A percentile compares a stretch with the other conserved stretches of the same genome.
Conservation (phyloP, 2,888 invertebrate species). For the Caenorhabditis becei region DNA sequence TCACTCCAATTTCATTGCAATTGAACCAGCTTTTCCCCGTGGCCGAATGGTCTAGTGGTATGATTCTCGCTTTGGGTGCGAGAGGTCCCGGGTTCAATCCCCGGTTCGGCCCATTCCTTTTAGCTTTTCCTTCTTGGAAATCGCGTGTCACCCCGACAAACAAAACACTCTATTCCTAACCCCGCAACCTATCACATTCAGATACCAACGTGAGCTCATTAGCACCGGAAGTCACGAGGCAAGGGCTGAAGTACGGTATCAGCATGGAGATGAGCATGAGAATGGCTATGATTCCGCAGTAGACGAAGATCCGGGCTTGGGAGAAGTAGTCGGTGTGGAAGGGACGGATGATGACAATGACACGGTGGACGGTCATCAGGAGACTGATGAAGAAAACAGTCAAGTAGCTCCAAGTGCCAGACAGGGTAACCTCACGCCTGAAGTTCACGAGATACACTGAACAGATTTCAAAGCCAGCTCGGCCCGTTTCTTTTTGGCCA, state of each 20-base stretch:
- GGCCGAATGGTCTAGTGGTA: conserved; percentile 81
- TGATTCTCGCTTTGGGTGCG: conserved; percentile 82
- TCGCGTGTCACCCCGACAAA: background rate
- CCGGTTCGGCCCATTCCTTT: conserved; percentile 70
- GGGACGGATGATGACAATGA: conserved; percentile 1
- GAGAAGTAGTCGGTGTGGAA: conserved; percentile 6
- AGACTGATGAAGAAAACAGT: conserved; percentile 1
- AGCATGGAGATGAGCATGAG: conserved; percentile 10
- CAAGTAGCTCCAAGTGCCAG: conserved; percentile 20
- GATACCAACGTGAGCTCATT: conserved; percentile 12
- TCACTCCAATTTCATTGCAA: too few relatives aligned
- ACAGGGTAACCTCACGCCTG: background rate
- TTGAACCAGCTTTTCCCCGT: background rate
- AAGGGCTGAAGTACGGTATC: conserved; percentile 28
- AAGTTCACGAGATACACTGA: conserved; percentile 9
- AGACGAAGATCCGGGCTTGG: conserved; percentile 4
- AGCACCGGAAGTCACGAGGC: conserved; percentile 2
- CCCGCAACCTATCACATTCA: background rate
- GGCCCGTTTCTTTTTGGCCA: too few relatives aligned
- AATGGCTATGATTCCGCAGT: conserved; percentile 12
- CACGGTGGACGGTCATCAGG: conserved; percentile 19
- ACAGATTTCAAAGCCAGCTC: too few relatives aligned
- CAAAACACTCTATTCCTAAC: background rate
- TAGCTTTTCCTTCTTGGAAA: background rate
- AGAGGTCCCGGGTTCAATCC: conserved; percentile 82